Conservation (phyloP, 2,888 invertebrate species). For the Tanypteryx hageni region DNA sequence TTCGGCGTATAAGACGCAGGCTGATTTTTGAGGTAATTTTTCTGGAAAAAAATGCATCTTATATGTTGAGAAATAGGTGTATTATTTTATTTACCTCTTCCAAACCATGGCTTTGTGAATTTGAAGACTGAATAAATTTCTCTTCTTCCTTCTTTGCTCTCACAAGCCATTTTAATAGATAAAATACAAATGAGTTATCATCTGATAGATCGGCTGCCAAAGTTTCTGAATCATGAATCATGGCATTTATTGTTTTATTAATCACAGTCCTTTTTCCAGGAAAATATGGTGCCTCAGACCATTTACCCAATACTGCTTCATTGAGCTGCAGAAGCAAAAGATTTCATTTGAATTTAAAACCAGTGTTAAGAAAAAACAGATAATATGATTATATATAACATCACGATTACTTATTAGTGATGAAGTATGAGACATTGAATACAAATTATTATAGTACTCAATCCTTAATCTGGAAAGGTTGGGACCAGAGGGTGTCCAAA, state of each 20-base stretch:
- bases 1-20: too few relatives aligned
- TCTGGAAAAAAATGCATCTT: too few relatives aligned
- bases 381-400: too few relatives aligned
- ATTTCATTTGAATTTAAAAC: too few relatives aligned
- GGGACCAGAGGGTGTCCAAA: too few relatives aligned
- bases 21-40: too few relatives aligned
- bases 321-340: background rate
- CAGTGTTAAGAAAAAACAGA: too few relatives aligned
- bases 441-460: too few relatives aligned
- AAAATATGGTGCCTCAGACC: constrained; percentile 3
- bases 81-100: background rate
- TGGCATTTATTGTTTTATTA: constrained; percentile 48
- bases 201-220: constrained; percentile 39
- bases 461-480: too few relatives aligned
- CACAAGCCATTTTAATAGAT: constrained; percentile 36
- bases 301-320: constrained; percentile 2
- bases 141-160: constrained; percentile 54
- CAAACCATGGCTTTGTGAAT: background rate
- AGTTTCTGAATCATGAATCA: constrained; percentile 42
- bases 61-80: too few relatives aligned
- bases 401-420: too few relatives aligned
- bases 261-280: constrained; percentile 48
- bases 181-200: constrained; percentile 49
- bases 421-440: too few relatives aligned
- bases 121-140: constrained; percentile 30